Evolutionary conservation across 2,888 invertebrate genomes (phyloP).

Genomic region (Criorhina ranunculi): DNA sequence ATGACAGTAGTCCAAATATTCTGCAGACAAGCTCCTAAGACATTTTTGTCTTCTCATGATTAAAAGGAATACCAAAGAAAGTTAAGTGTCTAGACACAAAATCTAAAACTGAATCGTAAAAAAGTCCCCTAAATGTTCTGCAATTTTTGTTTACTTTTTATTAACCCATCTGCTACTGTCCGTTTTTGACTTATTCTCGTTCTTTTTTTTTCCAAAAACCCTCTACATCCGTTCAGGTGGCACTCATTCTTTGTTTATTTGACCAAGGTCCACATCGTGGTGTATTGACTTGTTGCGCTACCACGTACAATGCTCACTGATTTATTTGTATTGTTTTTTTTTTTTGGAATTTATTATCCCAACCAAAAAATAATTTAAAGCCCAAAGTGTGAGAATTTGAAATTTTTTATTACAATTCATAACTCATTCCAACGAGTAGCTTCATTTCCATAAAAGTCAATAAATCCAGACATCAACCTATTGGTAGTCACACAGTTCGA

Average conservation of each 20-base stretch:
- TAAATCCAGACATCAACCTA: conserved; percentile 7
- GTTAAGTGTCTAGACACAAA: too few relatives aligned
- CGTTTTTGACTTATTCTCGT: too few relatives aligned
- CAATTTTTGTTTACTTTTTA: too few relatives aligned
- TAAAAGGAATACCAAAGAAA: too few relatives aligned
- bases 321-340: conserved; percentile 3
- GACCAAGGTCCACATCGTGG: background rate
- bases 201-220: too few relatives aligned
- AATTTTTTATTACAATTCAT: conserved; percentile 14
- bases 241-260: background rate
- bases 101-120: too few relatives aligned
- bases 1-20: too few relatives aligned
- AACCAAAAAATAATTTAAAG: background rate
- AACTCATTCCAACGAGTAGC: background rate
- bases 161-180: too few relatives aligned
- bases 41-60: too few relatives aligned
- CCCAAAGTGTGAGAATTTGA: conserved; percentile 10
- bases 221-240: background rate
- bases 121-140: too few relatives aligned
- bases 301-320: background rate
- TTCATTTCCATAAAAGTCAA: conserved; percentile 28
- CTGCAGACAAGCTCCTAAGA: too few relatives aligned
- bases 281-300: background rate
- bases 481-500: conserved; percentile 15
- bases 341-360: background rate